Evolutionary conservation across 2,113 vertebrate genomes (phyloP), one percentile per base, ranked within the genome.

Genomic region (Gnathonemus echidnorhynchus): DNA sequence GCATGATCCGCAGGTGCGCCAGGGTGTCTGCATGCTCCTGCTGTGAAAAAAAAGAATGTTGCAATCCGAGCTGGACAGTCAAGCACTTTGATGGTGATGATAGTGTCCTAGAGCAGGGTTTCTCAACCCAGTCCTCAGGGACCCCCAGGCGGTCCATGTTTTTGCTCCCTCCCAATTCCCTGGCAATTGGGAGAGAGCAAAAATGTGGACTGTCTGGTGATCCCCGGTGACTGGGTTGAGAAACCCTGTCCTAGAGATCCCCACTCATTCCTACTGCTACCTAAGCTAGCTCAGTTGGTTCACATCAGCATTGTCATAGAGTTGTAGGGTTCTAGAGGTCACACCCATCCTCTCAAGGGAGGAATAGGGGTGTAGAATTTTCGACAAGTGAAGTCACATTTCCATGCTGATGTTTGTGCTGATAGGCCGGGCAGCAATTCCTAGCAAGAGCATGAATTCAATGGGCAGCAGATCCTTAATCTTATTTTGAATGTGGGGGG

Each of bases 21-120:
- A 99, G 95, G 27, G 94, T 97, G 92, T 99, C 98, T 0, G 98
- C 99, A 92, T 99, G 98, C 91, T 99, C 98, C 93, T 99, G 97
- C 98, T 99, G 95, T 56, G 13, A 91, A 93, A 91, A 53, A 3
- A 35, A 87, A 86, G 70, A 70, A 70, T 3, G 1, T 15, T 15
- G 1, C 31, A 19, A 13, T 80, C 74, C 31, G 0, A 80, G 17
- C 35, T 80, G 74, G 19, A 3, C 74, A 19, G 13, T 19, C 74
- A 42, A 17, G 13, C 74, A 80, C 74, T 35, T 8, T 80, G 15
- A 7, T 19, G 70, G 7, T 6, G 70, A 80, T 80, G 31, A 74
- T 74, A n/a, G 13, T 39, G 17, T 42, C 13, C 35, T 42, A 8
- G 35, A 2, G 74, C 19, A 56, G 53, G 53, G 53, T 56, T 56